Conservation (phyloP, 2,797 vertebrate genomes). For the Cirrhinus mrigala region DNA sequence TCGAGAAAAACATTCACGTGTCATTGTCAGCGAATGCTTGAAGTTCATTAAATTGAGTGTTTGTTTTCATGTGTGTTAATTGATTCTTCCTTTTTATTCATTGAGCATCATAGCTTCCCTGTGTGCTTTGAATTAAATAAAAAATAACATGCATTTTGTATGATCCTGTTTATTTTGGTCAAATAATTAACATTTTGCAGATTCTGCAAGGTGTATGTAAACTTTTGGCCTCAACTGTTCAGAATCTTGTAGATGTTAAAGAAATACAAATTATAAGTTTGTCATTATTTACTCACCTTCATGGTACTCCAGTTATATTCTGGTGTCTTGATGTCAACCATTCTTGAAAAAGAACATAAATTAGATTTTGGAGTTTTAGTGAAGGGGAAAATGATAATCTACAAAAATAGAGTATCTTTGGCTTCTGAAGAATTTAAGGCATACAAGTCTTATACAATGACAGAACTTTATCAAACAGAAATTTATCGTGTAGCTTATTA, state of each 20-base stretch:
- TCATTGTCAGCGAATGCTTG: constrained; percentile 40
- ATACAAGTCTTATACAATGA: not conserved
- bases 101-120: constrained; percentile 19
- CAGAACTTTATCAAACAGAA: too few relatives aligned
- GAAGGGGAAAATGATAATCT: not conserved
- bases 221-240: too few relatives aligned
- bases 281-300: not conserved
- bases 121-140: constrained; percentile 44
- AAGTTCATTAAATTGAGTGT: constrained; percentile 42
- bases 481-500: not conserved
- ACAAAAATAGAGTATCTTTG: not conserved
- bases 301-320: not conserved
- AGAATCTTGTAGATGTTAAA: not conserved
- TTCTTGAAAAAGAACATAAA: not conserved
- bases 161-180: too few relatives aligned
- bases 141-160: too few relatives aligned
- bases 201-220: too few relatives aligned
- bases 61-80: constrained; percentile 55
- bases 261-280: not conserved
- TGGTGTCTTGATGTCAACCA: too few relatives aligned
- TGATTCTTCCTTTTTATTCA: constrained; percentile 43
- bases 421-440: too few relatives aligned
- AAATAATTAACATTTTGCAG: too few relatives aligned
- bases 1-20: not conserved
- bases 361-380: not conserved